phyloP scores from a whole-genome alignment of 2,113 vertebrate genomes.

The Gadus chalcogrammus region DNA sequence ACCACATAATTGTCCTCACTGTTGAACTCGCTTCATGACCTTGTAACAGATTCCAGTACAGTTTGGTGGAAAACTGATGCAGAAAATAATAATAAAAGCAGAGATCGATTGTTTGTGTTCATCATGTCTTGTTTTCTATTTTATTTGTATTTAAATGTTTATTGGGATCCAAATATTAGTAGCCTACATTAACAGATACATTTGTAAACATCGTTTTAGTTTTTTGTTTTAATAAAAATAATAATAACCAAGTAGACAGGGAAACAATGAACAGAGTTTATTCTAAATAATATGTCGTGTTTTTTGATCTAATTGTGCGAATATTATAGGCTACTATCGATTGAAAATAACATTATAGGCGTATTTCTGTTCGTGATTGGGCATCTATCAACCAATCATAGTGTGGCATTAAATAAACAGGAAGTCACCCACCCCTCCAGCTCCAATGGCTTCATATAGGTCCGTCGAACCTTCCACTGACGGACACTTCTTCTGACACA shows the following conservation, averaged over 20 bases:
- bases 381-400: constrained; percentile 36
- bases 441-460: neutral
- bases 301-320: no score
- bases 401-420: constrained; percentile 39
- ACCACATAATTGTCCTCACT: constrained; percentile 26
- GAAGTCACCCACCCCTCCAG: constrained; percentile 1
- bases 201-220: no score
- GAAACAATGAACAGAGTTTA: neutral
- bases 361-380: constrained; percentile 25
- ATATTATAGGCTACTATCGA: no score
- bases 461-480: no score
- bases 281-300: no score
- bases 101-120: constrained; percentile 15
- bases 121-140: neutral
- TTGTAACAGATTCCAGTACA: constrained; percentile 47
- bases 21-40: constrained; percentile 27
- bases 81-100: constrained; percentile 62
- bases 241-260: neutral
- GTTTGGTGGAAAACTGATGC: constrained; percentile 61
- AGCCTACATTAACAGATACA: neutral
- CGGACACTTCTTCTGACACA: no score
- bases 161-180: neutral
- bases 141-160: neutral
- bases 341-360: neutral
- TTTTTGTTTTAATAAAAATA: no score